Conservation (phyloP, 2,888 invertebrate species). For the Sminthurinus aureus region DNA sequence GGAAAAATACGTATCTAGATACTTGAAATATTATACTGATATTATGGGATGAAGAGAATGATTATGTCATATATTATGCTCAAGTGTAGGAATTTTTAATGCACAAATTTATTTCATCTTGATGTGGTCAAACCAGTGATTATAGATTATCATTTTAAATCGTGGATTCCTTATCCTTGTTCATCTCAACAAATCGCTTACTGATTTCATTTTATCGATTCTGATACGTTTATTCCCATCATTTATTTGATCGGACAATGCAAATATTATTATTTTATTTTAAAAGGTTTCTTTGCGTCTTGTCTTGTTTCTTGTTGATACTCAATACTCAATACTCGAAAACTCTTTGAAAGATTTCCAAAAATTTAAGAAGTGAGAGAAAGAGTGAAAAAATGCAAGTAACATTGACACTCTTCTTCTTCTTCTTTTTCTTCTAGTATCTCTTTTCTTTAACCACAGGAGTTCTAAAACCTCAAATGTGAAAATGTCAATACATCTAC, state of each 20-base stretch:
- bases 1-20: neutral
- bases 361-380: neutral
- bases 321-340: neutral
- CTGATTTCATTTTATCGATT: slow-evolving; percentile 35
- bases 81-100: neutral
- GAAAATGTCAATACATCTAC: too few species aligned
- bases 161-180: slow-evolving; percentile 6
- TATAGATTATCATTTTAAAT: neutral
- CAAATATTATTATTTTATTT: slow-evolving; percentile 15
- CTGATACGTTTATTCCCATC: slow-evolving; percentile 31
- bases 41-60: neutral
- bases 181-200: slow-evolving; percentile 29
- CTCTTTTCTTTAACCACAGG: too few species aligned
- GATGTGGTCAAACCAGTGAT: slow-evolving; percentile 34
- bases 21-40: neutral
- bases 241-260: slow-evolving; percentile 23
- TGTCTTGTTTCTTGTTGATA: neutral
- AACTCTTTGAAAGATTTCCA: neutral
- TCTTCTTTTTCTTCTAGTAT: too few species aligned
- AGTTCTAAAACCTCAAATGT: too few species aligned
- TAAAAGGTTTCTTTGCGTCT: slow-evolving; percentile 11
- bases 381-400: neutral
- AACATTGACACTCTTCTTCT: too few species aligned
- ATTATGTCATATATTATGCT: neutral
- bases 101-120: neutral